A percentile compares a stretch with the other conserved stretches of the same genome.
Conservation (phyloP, 2,888 invertebrate genomes). For the Metallyticus violacea region DNA sequence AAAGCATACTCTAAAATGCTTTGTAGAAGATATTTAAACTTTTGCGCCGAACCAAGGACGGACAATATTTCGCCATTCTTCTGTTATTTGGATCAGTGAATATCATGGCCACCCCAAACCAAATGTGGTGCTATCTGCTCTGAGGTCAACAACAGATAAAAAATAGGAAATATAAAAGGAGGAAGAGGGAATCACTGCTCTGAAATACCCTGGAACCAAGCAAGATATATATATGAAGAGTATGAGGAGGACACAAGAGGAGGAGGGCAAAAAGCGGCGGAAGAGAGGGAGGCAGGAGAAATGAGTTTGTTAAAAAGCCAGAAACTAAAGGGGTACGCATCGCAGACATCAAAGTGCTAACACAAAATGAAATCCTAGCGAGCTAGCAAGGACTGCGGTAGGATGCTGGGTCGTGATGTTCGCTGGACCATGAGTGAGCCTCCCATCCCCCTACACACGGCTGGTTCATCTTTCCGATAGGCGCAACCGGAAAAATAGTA, state of each 20-base stretch:
- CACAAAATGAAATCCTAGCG: slow-evolving; percentile 48
- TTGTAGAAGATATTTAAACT: too few relatives aligned
- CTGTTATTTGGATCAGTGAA: background rate
- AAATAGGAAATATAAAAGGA: background rate
- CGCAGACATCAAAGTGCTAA: slow-evolving; percentile 50
- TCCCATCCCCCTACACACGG: background rate
- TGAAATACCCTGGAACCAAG: slow-evolving; percentile 2
- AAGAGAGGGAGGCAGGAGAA: slow-evolving; percentile 36
- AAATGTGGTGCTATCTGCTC: background rate
- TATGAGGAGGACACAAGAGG: background rate
- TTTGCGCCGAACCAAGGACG: too few relatives aligned
- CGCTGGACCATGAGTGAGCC: background rate
- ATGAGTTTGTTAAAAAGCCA: slow-evolving; percentile 52
- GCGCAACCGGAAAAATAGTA: slow-evolving; percentile 12
- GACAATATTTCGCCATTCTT: background rate
- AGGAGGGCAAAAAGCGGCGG: background rate
- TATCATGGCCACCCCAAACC: background rate
- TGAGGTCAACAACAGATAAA: background rate
- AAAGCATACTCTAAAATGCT: too few relatives aligned
- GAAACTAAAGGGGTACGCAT: slow-evolving; percentile 50
- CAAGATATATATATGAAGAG: background rate
- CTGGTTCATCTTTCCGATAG: slow-evolving; percentile 4
- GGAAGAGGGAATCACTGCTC: background rate
- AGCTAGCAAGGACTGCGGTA: background rate
- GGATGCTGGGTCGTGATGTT: background rate